Evolutionary conservation across 2,888 invertebrate species (phyloP).

Genomic region (Sericinus montela): DNA sequence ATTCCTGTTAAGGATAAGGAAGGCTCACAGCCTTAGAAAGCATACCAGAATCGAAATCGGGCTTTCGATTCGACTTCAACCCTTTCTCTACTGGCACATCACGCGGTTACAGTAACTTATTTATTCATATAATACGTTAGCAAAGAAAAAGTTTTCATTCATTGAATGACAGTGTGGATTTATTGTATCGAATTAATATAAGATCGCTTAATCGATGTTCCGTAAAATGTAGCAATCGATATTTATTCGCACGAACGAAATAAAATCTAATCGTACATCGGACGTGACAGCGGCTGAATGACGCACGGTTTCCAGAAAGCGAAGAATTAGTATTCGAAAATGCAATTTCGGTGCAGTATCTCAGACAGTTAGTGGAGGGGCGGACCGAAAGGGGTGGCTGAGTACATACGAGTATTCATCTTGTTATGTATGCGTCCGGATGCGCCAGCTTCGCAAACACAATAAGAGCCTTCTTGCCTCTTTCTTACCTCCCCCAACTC

Average conservation of each 20-base stretch:
- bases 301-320: constrained; percentile 40
- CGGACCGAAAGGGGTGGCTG: constrained; percentile 62
- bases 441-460: constrained; percentile 78
- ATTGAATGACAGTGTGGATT: too few relatives aligned
- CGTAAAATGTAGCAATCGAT: constrained; percentile 12
- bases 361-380: constrained; percentile 48
- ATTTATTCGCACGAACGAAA: constrained; percentile 20
- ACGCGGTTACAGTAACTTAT: too few relatives aligned
- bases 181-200: constrained; percentile 9
- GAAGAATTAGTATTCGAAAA: constrained; percentile 73
- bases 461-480: constrained; percentile 71
- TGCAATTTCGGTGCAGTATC: constrained; percentile 75
- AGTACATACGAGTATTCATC: constrained; percentile 68
- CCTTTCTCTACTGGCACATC: too few relatives aligned
- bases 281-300: constrained; percentile 25
- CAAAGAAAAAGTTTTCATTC: too few relatives aligned
- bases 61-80: too few relatives aligned
- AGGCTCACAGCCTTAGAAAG: too few relatives aligned
- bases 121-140: too few relatives aligned
- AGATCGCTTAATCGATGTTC: constrained; percentile 10
- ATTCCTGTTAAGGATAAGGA: too few relatives aligned
- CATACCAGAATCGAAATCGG: too few relatives aligned
- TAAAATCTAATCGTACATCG: constrained; percentile 26
- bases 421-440: constrained; percentile 79
- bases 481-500: constrained; percentile 32